Conservation (phyloP, 2,797 vertebrate species). For the Cyclura pinguis region DNA sequence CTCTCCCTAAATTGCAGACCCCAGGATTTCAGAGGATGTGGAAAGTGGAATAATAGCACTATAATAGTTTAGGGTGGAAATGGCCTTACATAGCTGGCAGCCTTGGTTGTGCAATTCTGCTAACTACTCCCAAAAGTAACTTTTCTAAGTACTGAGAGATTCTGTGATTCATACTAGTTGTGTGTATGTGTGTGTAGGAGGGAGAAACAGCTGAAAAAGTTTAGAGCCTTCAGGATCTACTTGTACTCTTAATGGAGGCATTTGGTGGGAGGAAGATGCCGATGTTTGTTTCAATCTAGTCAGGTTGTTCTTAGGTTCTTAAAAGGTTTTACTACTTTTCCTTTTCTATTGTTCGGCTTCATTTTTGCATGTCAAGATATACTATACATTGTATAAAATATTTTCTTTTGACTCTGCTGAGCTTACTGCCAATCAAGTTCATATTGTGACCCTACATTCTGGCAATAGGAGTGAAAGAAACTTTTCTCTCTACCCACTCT, state of each 20-base stretch:
- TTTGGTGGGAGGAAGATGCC: not conserved
- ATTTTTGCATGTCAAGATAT: not conserved
- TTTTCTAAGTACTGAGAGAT: too few relatives aligned
- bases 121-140: too few relatives aligned
- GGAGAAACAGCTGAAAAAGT: not conserved
- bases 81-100: not conserved
- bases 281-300: not conserved
- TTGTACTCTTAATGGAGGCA: not conserved
- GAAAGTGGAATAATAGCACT: too few relatives aligned
- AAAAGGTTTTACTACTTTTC: not conserved
- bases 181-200: too few relatives aligned
- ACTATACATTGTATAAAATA: not conserved
- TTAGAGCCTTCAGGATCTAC: not conserved
- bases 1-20: too few relatives aligned
- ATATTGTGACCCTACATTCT: not conserved
- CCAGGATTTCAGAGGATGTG: too few relatives aligned
- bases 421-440: not conserved
- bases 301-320: not conserved
- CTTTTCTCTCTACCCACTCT: not conserved
- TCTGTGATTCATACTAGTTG: too few relatives aligned
- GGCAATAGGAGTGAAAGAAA: not conserved
- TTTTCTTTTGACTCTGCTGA: not conserved
- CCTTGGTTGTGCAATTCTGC: not conserved
- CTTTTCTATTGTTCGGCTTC: not conserved
- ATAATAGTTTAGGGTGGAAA: too few relatives aligned